phyloP scores from a whole-genome alignment of 2,888 invertebrate genomes.

The Mystacides longicornis region DNA sequence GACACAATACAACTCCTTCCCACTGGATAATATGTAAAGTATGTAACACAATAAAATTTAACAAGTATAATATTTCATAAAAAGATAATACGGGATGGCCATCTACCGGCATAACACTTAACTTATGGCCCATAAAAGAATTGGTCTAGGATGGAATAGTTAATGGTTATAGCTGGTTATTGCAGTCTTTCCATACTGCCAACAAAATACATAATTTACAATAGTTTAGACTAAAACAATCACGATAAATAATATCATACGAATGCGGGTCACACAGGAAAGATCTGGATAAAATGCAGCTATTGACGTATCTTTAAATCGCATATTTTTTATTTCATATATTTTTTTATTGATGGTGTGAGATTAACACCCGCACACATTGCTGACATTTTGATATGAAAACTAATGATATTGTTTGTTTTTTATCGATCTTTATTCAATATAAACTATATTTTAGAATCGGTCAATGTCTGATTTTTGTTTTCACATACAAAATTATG shows the following conservation, averaged over 20 bases:
- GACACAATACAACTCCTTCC: too few relatives aligned
- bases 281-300: neutral
- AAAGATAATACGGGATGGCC: too few relatives aligned
- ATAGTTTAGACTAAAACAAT: neutral
- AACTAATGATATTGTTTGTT: slow-evolving; percentile 2
- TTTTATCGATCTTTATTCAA: neutral
- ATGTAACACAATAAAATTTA: too few relatives aligned
- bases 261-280: neutral
- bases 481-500: too few relatives aligned
- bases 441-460: too few relatives aligned
- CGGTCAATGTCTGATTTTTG: too few relatives aligned
- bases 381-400: neutral
- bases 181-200: neutral
- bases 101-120: too few relatives aligned
- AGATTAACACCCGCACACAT: neutral
- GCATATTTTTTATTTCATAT: neutral
- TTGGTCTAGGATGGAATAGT: too few relatives aligned
- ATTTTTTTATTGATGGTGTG: neutral
- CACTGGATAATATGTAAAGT: too few relatives aligned
- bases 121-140: too few relatives aligned
- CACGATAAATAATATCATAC: neutral
- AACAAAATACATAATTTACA: neutral
- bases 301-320: neutral
- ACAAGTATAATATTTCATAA: too few relatives aligned
- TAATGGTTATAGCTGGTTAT: neutral